phyloP scores from a whole-genome alignment of 2,888 invertebrate species.

The Ophonus ardosiacus region DNA sequence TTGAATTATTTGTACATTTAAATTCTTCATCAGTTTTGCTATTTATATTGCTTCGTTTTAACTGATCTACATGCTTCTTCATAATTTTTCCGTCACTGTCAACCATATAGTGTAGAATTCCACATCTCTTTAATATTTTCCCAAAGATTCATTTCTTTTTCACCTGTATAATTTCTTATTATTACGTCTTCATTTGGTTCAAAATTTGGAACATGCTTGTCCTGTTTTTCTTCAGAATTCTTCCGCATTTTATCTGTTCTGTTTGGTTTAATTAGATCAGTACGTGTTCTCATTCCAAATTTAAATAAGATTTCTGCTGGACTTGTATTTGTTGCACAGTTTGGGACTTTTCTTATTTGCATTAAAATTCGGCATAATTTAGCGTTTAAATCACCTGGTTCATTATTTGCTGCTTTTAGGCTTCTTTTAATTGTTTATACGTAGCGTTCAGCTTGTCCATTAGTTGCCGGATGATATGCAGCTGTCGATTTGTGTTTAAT shows the following conservation, averaged over 20 bases:
- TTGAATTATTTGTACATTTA: too few species aligned
- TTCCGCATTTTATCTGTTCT: too few species aligned
- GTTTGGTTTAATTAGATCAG: not conserved
- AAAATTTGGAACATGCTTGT: not conserved
- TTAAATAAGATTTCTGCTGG: slow-evolving; percentile 6
- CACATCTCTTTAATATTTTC: not conserved
- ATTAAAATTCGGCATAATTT: not conserved
- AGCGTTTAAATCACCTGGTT: not conserved
- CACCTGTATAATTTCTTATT: not conserved
- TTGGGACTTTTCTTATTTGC: slow-evolving; percentile 26
- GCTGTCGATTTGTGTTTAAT: not conserved
- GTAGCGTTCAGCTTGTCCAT: not conserved
- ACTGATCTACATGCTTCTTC: not conserved
- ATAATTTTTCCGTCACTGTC: not conserved
- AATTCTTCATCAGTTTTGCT: too few species aligned
- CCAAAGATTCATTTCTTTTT: not conserved
- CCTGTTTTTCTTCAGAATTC: not conserved
- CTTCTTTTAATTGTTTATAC: not conserved
- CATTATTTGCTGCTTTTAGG: not conserved
- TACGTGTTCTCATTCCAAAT: not conserved
- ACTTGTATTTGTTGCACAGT: not conserved
- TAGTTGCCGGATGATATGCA: not conserved
- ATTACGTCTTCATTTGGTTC: not conserved
- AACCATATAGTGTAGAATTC: not conserved
- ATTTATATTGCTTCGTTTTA: too few species aligned